Evolutionary conservation across 2,888 invertebrate genomes (phyloP), one percentile per base, ranked within the genome.

Genomic region (Heteromurus nitidus): DNA sequence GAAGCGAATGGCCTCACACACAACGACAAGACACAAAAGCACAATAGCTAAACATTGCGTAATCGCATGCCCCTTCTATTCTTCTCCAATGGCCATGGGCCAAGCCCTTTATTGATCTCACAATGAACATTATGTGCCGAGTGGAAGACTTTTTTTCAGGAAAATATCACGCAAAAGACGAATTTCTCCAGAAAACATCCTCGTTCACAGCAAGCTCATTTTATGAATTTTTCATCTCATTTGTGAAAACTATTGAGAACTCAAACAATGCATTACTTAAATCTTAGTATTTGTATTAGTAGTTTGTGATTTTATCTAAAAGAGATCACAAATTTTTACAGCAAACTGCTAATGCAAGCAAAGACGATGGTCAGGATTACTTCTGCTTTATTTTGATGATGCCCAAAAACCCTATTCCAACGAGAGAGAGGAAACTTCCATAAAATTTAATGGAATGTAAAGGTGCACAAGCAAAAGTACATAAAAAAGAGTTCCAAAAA

Each of bases 371-470:
- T n/a, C n/a, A n/a, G 64, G 70, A 77, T 70, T 76, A 11, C n/a
- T 64, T 58, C 30, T n/a, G 22, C 24, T n/a, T 50, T 65, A 22
- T 31, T 62, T 31, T 62, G n/a, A 20, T 62, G 3, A 50, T 50
- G 20, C 30, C 30, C 76, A 68, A 47, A n/a, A n/a, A n/a, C n/a
- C 68, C 58, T 74, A 64, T 42, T 69, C 30, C 60, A 53, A n/a
- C 22, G 26, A 55, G 31, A 36, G 58, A 60, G 26, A 47, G 68
- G 30, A 73, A 80, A 73, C 36, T 67, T 80, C 68, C 80, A 80
- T 80, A 80, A 80, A 80, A 80, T 80, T 80, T 80, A 73, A 80
- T 80, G 80, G 67, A 65, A 67, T 68, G 77, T 77, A 77, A 68
- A 42, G 3, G n/a, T 79, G 50, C 42, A 24, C 31, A 79, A 64